Conservation (phyloP, 2,797 vertebrate genomes). For the Spatula versicolor region DNA sequence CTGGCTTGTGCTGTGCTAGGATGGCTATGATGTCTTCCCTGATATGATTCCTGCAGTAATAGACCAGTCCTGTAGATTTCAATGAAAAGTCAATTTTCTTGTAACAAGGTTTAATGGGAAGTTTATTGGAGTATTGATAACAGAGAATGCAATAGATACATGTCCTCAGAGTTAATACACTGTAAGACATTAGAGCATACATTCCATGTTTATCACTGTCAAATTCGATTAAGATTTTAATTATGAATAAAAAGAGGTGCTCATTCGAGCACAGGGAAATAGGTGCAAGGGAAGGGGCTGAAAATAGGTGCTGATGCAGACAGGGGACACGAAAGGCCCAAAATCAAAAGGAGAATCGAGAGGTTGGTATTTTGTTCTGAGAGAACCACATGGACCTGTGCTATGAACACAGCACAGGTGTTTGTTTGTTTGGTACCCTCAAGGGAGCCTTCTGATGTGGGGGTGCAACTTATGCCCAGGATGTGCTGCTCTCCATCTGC, state of each 20-base stretch:
- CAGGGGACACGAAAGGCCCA: neutral
- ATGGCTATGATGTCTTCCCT: neutral
- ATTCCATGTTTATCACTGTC: neutral
- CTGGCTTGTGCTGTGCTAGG: neutral
- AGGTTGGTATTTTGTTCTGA: neutral
- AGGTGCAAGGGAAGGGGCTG: neutral
- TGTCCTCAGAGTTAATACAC: neutral
- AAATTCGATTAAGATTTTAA: conserved; percentile 7
- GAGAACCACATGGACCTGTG: neutral
- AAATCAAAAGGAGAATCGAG: neutral
- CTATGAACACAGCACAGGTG: rapidly evolving
- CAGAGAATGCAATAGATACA: neutral
- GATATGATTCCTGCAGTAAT: neutral
- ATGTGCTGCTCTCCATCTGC: neutral
- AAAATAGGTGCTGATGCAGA: neutral
- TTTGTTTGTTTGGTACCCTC: neutral
- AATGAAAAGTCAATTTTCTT: conserved; percentile 64
- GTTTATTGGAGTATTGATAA: conserved; percentile 62
- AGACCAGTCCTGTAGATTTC: conserved; percentile 10
- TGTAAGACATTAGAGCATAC: neutral
- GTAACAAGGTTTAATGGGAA: conserved; percentile 45
- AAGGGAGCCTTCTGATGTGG: neutral
- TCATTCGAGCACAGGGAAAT: neutral
- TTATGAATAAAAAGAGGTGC: neutral
- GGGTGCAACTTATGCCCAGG: neutral